Evolutionary conservation across 2,113 vertebrate species (phyloP).

Genomic region (Pteruthius melanotis): DNA sequence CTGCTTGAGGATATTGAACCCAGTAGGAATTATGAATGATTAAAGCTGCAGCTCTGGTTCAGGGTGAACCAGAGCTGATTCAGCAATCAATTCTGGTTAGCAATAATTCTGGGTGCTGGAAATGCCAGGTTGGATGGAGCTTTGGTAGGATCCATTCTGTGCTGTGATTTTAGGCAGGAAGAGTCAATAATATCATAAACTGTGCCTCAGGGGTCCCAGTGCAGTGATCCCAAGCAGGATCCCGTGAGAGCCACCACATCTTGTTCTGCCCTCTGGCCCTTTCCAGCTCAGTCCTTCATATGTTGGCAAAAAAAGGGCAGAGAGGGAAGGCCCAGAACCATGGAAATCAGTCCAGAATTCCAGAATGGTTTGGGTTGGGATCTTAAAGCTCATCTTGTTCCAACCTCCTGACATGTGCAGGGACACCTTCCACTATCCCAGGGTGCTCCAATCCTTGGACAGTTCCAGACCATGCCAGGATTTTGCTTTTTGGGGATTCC

Average conservation of each 20-base stretch:
- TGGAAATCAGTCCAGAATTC: background rate
- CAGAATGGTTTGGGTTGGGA: rapidly evolving
- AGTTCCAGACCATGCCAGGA: background rate
- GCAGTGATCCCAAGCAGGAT: background rate
- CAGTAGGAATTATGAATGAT: background rate
- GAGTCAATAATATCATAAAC: background rate
- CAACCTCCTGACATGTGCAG: background rate
- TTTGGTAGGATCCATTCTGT: background rate
- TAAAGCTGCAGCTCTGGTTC: background rate
- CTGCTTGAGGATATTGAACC: background rate
- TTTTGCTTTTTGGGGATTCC: background rate
- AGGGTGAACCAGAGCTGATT: too few relatives aligned
- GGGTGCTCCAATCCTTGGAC: background rate
- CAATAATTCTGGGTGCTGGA: background rate
- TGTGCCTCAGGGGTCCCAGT: rapidly evolving
- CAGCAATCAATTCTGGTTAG: too few relatives aligned
- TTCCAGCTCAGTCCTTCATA: background rate
- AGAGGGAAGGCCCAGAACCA: background rate
- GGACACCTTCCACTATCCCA: background rate
- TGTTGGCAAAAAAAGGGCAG: background rate
- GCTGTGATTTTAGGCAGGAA: background rate
- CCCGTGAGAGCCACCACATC: background rate
- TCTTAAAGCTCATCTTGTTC: too few relatives aligned
- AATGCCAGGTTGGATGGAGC: background rate
- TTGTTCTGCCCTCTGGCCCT: background rate